Conservation (phyloP, 2,113 vertebrate species). For the Ariopsis seemanni region DNA sequence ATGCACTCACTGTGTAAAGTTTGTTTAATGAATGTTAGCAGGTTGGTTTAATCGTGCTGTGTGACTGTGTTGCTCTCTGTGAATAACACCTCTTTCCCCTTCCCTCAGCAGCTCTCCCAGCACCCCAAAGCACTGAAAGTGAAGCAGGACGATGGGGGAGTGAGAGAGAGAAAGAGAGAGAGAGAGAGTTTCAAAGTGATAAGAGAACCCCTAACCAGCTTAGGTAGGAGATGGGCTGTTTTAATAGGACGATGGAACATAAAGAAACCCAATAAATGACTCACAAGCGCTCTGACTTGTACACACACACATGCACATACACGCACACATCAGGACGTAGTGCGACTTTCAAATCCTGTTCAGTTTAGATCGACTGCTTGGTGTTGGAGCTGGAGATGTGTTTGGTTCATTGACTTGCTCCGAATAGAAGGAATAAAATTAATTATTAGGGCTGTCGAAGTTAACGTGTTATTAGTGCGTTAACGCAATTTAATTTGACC, state of each 20-base stretch:
- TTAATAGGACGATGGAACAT: slow-evolving; percentile 71
- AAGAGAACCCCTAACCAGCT: slow-evolving; percentile 80
- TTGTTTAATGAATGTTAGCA: slow-evolving; percentile 35
- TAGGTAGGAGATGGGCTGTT: slow-evolving; percentile 85
- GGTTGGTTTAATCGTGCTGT: slow-evolving; percentile 59
- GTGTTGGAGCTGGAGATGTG: neutral
- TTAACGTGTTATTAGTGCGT: no score
- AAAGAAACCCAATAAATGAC: slow-evolving; percentile 55
- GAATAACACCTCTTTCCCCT: slow-evolving; percentile 80
- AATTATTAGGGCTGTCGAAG: no score
- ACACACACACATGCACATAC: neutral
- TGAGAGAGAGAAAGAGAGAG: neutral
- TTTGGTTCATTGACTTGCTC: neutral
- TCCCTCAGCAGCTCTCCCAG: slow-evolving; percentile 83
- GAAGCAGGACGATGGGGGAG: slow-evolving; percentile 80
- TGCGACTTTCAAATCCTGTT: neutral
- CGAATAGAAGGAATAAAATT: neutral
- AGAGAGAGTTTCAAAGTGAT: slow-evolving; percentile 79
- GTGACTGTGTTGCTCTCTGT: slow-evolving; percentile 59
- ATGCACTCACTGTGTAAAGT: neutral
- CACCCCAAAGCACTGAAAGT: slow-evolving; percentile 81
- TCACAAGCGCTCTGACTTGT: slow-evolving; percentile 60
- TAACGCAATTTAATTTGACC: no score
- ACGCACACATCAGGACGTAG: neutral
- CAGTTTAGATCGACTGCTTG: neutral